Evolutionary conservation across 2,113 vertebrate genomes (phyloP).

Genomic region (Sinocyclocheilus grahami): DNA sequence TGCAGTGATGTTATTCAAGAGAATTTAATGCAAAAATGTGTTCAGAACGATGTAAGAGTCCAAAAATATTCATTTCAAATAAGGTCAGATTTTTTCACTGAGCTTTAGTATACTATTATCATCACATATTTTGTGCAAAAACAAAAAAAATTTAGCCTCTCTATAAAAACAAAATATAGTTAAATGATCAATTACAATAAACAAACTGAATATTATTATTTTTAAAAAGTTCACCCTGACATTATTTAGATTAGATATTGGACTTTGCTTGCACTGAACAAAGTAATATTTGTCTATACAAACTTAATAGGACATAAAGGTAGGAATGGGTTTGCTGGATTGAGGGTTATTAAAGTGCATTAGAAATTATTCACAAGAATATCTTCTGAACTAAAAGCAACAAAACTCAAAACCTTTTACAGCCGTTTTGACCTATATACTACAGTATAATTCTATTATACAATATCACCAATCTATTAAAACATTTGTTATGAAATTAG

Average conservation of each 20-base stretch:
- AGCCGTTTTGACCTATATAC: neutral
- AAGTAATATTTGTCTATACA: neutral
- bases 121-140: neutral
- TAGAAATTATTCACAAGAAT: neutral
- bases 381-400: neutral
- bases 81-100: neutral
- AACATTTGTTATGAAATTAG: neutral
- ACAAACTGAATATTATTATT: neutral
- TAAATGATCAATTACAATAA: neutral
- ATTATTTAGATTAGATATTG: neutral
- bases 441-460: neutral
- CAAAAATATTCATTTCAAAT: neutral
- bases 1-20: neutral
- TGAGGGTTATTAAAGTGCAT: neutral
- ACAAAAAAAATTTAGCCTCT: neutral
- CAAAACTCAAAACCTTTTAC: too few species aligned
- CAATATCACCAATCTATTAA: neutral
- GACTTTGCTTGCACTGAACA: neutral
- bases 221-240: neutral
- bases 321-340: neutral
- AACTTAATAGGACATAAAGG: neutral
- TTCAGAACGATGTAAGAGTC: neutral
- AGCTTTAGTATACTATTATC: neutral
- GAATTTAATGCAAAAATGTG: neutral
- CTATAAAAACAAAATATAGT: neutral